phyloP scores from a whole-genome alignment of 2,888 invertebrate species.

The Parthenolecanium corni region DNA sequence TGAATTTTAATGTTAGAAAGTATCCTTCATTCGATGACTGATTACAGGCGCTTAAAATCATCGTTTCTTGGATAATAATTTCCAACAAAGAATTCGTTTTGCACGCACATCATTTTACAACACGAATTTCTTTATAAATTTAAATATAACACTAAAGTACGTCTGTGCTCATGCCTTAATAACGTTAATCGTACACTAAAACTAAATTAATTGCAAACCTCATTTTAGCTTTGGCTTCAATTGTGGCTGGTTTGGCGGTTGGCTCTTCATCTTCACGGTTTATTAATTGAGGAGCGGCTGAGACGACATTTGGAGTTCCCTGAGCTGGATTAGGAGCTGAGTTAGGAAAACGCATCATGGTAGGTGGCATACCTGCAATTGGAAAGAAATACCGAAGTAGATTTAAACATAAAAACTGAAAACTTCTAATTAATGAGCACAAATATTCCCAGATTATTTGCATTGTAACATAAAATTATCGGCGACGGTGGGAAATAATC shows the following conservation, averaged over 20 bases:
- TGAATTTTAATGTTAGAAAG: background rate
- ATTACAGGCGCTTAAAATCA: too few species aligned
- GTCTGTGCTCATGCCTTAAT: too few species aligned
- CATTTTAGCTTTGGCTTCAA: constrained; percentile 94
- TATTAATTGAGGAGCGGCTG: constrained; percentile 71
- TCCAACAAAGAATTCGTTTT: too few species aligned
- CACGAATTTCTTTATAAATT: too few species aligned
- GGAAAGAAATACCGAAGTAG: background rate
- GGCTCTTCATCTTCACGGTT: constrained; percentile 50
- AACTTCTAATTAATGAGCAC: too few species aligned
- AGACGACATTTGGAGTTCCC: constrained; percentile 54
- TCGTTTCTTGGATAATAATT: too few species aligned
- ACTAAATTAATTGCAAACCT: constrained; percentile 37
- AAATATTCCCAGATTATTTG: too few species aligned
- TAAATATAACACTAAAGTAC: background rate
- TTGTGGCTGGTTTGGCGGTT: constrained; percentile 55
- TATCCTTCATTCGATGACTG: too few species aligned
- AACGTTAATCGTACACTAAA: background rate
- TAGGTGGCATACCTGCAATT: constrained; percentile 35
- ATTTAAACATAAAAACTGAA: too few species aligned
- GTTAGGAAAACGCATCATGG: constrained; percentile 33
- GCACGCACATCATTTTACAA: too few species aligned
- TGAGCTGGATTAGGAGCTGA: constrained; percentile 4
- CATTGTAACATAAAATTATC: too few species aligned
- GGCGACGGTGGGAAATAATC: too few species aligned